Conservation (phyloP, 2,888 invertebrate species). For the Pseudococcus jackbeardsleyi region DNA sequence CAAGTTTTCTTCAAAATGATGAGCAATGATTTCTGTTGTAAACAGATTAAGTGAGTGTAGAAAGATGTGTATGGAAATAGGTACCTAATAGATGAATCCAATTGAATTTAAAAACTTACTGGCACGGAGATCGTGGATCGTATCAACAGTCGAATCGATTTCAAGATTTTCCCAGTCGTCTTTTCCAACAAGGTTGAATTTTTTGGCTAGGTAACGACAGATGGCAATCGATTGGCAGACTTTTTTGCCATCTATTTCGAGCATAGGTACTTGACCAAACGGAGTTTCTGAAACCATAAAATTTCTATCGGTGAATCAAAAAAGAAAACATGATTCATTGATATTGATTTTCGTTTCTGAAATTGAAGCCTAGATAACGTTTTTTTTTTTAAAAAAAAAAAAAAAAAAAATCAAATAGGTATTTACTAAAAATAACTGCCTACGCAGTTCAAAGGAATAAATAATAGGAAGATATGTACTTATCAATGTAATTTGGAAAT, state of each 20-base stretch:
- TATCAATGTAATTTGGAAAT: no score
- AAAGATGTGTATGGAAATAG: background rate
- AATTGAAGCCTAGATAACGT: no score
- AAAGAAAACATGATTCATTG: no score
- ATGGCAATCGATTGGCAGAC: constrained; percentile 76
- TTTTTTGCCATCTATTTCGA: constrained; percentile 77
- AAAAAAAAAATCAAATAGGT: no score
- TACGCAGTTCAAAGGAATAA: no score
- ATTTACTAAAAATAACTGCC: no score
- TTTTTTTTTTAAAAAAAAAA: no score
- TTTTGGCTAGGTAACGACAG: constrained; percentile 76
- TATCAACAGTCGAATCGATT: constrained; percentile 77
- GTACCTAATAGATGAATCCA: background rate
- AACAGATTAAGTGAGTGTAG: background rate
- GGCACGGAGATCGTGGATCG: constrained; percentile 73
- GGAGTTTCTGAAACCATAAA: constrained; percentile 73
- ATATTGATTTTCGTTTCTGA: no score
- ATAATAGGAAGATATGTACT: background rate
- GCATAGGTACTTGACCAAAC: constrained; percentile 76
- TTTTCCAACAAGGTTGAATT: constrained; percentile 75
- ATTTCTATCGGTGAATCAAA: background rate
- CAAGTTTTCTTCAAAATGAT: constrained; percentile 74
- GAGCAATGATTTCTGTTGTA: constrained; percentile 70
- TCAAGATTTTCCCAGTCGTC: constrained; percentile 75
- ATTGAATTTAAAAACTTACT: constrained; percentile 38